Evolutionary conservation across 2,113 vertebrate species (phyloP).

Genomic region (Cynocephalus volans): DNA sequence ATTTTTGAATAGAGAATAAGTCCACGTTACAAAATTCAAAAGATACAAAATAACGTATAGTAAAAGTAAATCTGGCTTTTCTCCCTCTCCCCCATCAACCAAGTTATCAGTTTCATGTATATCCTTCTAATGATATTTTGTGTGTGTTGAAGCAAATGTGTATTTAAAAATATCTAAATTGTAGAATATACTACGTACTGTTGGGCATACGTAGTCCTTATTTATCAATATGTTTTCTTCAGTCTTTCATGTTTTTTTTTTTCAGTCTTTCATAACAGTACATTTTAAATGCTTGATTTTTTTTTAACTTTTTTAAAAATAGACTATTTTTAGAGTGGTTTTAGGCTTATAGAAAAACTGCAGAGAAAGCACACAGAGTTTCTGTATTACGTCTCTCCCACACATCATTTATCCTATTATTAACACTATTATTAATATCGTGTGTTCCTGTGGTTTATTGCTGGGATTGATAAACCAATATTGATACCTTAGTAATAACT

Average conservation of each 20-base stretch:
- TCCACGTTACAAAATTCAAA: neutral
- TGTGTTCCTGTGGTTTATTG: accelerated
- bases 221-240: neutral
- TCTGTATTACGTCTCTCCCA: neutral
- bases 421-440: accelerated
- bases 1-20: neutral
- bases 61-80: neutral
- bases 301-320: neutral
- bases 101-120: neutral
- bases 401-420: neutral
- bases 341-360: neutral
- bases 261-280: neutral
- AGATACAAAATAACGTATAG: neutral
- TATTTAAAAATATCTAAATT: neutral
- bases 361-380: neutral
- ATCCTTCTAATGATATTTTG: neutral
- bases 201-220: neutral
- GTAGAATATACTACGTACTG: neutral
- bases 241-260: neutral
- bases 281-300: neutral
- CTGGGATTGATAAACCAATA: no score
- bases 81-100: no score
- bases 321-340: neutral
- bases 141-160: neutral
- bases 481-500: no score